These are phyloP conservation scores for Bactericera cockerelli DNA, from an alignment of 1,140 invertebrate species.

Conservation along the genomic window DNA sequence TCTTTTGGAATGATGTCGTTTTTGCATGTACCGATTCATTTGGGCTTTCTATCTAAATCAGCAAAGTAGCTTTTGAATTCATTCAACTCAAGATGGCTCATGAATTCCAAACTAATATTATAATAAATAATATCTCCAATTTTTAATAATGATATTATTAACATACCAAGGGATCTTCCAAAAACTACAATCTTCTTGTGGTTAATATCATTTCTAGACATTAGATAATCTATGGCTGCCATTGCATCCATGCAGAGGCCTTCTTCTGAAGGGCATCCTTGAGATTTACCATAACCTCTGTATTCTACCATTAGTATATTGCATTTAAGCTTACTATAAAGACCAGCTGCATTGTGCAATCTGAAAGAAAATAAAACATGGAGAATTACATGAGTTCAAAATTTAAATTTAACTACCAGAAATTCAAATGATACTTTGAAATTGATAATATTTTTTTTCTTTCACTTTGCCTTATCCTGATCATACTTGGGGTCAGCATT, in stretches of 20 bases:
- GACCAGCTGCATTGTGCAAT: conserved; percentile 55
- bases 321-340: conserved; percentile 62
- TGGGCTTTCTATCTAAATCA: too few species aligned
- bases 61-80: too few species aligned
- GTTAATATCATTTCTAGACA: conserved; percentile 65
- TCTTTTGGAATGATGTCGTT: too few species aligned
- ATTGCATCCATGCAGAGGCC: conserved; percentile 78
- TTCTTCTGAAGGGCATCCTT: conserved; percentile 69
- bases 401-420: conserved; percentile 7
- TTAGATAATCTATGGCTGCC: conserved; percentile 70
- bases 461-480: too few species aligned
- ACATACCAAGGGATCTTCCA: conserved; percentile 70
- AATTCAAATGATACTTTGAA: conserved; percentile 2
- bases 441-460: background rate
- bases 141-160: too few species aligned
- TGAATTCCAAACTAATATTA: too few species aligned
- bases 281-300: conserved; percentile 83
- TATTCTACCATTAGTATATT: conserved; percentile 87
- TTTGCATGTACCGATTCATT: too few species aligned
- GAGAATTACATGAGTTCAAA: too few species aligned
- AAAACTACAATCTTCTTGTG: conserved; percentile 75
- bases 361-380: conserved; percentile 34
- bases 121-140: too few species aligned
- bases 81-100: too few species aligned
- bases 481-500: too few species aligned